Evolutionary conservation across 2,797 vertebrate genomes (phyloP).

Genomic region (Aphelocoma californica): DNA sequence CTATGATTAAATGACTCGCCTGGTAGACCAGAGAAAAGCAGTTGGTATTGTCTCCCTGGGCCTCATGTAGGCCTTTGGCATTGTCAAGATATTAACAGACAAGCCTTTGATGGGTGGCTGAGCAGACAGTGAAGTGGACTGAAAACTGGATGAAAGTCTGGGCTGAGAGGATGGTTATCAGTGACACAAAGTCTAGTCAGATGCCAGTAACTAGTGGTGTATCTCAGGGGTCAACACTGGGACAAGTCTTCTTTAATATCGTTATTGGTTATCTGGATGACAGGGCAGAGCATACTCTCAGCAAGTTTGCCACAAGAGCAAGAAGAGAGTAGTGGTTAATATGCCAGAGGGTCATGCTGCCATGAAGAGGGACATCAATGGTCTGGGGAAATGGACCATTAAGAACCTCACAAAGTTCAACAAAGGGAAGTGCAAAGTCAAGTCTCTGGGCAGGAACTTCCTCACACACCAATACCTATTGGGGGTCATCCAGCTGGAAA

Average conservation of each 20-base stretch:
- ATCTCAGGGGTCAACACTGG: accelerated
- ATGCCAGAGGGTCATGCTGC: neutral
- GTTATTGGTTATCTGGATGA: neutral
- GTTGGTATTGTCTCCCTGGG: neutral
- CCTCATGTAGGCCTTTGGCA: neutral
- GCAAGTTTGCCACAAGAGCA: neutral
- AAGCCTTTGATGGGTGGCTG: neutral
- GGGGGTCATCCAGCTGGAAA: neutral
- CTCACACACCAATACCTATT: neutral
- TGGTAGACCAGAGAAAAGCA: neutral
- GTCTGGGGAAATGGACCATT: neutral
- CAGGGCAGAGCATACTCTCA: neutral
- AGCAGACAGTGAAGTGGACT: neutral
- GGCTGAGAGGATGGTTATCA: neutral
- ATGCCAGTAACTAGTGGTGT: neutral
- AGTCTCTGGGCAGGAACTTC: neutral
- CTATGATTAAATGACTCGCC: neutral
- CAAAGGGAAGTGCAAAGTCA: neutral
- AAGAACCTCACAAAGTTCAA: neutral
- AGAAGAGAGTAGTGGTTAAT: neutral
- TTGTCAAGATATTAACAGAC: neutral
- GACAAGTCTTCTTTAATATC: neutral
- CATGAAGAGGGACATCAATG: neutral
- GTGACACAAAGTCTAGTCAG: neutral
- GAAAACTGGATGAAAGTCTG: neutral